These are phyloP conservation scores for Plutomurus gul DNA, from an alignment of 1,140 invertebrate species.

Conservation along the genomic window DNA sequence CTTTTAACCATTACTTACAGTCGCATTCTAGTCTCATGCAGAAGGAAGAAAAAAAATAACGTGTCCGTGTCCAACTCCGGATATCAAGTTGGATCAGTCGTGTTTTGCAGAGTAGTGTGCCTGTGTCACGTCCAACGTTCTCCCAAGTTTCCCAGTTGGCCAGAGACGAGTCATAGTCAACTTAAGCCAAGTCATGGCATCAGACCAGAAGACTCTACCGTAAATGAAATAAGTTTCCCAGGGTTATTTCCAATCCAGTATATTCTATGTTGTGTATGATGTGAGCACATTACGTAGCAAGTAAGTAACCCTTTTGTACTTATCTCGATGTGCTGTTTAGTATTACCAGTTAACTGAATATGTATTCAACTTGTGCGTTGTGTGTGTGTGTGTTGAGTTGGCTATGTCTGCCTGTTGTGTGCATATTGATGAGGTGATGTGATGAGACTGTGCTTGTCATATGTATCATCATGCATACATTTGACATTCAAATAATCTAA, in stretches of 20 bases:
- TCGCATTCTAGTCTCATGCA: not conserved
- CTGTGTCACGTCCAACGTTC: conserved; percentile 10
- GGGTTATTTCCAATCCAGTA: not conserved
- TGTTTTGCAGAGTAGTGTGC: conserved; percentile 19
- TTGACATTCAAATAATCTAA: not conserved
- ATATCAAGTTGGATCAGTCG: conserved; percentile 24
- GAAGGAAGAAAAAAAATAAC: not conserved
- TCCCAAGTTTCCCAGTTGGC: not conserved
- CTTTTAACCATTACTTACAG: not conserved
- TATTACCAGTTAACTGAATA: too few species aligned
- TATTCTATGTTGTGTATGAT: not conserved
- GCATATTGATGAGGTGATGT: conserved; percentile 15
- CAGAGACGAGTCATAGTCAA: not conserved
- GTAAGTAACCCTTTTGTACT: not conserved
- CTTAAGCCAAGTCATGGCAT: not conserved
- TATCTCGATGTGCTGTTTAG: not conserved
- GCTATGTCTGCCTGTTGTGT: too few species aligned
- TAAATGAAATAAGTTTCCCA: conserved; percentile 19
- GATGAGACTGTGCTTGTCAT: not conserved
- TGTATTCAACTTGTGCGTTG: too few species aligned
- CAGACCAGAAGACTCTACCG: conserved; percentile 2
- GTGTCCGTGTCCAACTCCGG: conserved; percentile 13
- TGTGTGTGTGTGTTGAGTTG: not conserved
- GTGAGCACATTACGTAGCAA: not conserved
- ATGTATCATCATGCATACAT: conserved; percentile 6